Conservation (phyloP, 1,140 invertebrate genomes). For the Dendroctonus ponderosae region DNA sequence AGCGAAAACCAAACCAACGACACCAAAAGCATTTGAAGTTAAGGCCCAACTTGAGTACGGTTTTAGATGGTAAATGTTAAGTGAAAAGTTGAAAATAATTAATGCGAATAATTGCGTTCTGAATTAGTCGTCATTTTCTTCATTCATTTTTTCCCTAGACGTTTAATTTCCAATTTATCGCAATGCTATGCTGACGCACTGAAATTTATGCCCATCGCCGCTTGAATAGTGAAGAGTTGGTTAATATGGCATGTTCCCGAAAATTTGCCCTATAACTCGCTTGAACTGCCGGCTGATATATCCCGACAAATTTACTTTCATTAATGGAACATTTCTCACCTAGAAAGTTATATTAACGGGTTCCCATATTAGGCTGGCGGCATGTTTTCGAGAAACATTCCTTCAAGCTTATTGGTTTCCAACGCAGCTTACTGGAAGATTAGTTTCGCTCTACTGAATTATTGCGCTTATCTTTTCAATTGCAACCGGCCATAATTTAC, state of each 20-base stretch:
- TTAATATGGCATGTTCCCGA: background rate
- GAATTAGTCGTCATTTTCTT: background rate
- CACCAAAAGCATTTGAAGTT: too few species aligned
- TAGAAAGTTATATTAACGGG: slow-evolving; percentile 3
- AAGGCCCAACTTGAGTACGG: too few species aligned
- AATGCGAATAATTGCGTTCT: background rate
- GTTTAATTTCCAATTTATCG: background rate
- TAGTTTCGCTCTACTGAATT: background rate
- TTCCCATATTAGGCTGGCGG: background rate
- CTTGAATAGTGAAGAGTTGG: background rate
- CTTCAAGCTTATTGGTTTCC: too few species aligned
- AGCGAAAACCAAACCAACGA: too few species aligned
- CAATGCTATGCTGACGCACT: background rate
- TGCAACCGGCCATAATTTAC: background rate
- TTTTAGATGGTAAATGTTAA: background rate
- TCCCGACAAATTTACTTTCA: slow-evolving; percentile 2
- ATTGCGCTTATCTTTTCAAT: background rate
- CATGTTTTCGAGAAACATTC: too few species aligned
- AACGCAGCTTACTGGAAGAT: too few species aligned
- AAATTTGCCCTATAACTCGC: background rate
- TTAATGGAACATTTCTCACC: background rate
- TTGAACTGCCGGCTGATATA: background rate
- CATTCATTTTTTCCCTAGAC: background rate
- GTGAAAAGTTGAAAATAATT: background rate
- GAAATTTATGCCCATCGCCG: background rate